These are phyloP conservation scores for Capromys pilorides DNA, from an alignment of 2,797 vertebrate genomes.

Conservation along the genomic window DNA sequence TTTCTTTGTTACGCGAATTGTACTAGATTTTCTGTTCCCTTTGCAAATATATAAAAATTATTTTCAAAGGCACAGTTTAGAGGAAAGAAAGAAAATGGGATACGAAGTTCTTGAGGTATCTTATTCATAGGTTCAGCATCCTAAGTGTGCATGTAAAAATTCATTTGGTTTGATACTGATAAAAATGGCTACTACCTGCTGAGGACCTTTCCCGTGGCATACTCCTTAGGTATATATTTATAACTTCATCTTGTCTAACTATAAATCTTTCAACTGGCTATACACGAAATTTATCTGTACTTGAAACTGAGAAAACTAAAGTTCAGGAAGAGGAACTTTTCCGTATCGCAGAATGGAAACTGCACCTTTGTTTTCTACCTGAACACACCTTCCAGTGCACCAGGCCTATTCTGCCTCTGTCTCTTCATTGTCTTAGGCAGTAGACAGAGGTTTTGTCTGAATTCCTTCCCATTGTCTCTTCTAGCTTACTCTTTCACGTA, in stretches of 20 bases:
- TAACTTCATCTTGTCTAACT: background rate
- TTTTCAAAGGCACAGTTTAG: slow-evolving; percentile 38
- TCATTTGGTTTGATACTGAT: background rate
- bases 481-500: background rate
- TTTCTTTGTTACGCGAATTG: slow-evolving; percentile 66
- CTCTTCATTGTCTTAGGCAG: background rate
- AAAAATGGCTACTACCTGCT: background rate
- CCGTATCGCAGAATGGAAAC: background rate
- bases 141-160: background rate
- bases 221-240: background rate
- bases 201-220: background rate
- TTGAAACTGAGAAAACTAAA: background rate
- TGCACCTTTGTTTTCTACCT: background rate
- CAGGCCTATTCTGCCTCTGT: background rate
- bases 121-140: background rate
- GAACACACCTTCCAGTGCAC: background rate
- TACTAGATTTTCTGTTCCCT: slow-evolving; percentile 16
- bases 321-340: background rate
- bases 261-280: background rate
- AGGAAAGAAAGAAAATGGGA: slow-evolving; percentile 44
- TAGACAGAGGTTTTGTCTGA: background rate
- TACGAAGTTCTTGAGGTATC: background rate
- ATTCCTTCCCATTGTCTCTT: background rate
- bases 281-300: background rate
- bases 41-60: slow-evolving; percentile 49